These are phyloP conservation scores for Drosophila demipolita DNA, from an alignment of 2,888 invertebrate species.

Conservation along the genomic window DNA sequence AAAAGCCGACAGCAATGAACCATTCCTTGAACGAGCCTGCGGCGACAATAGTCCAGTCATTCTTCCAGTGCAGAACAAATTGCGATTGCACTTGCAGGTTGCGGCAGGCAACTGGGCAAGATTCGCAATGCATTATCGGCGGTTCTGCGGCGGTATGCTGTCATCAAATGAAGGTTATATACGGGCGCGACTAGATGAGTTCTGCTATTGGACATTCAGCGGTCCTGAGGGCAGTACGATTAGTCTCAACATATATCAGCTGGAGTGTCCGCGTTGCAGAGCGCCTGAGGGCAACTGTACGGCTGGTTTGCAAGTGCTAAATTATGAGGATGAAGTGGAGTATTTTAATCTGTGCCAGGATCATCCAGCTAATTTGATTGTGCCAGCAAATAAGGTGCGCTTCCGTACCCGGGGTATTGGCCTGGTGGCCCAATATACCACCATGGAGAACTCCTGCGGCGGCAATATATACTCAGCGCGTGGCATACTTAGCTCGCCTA, in stretches of 20 bases:
- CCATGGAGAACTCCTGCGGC: constrained; percentile 88
- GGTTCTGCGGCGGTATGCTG: constrained; percentile 66
- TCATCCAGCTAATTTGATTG: constrained; percentile 59
- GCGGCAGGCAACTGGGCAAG: constrained; percentile 83
- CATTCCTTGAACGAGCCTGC: constrained; percentile 87
- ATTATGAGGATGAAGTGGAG: constrained; percentile 44
- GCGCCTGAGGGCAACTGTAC: constrained; percentile 45
- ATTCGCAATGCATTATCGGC: constrained; percentile 67
- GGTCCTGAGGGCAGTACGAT: constrained; percentile 62
- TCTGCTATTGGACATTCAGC: constrained; percentile 29
- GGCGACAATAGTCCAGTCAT: constrained; percentile 86
- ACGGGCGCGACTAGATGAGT: constrained; percentile 63
- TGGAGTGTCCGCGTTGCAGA: constrained; percentile 74
- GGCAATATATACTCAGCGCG: constrained; percentile 87
- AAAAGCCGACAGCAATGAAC: constrained; percentile 77
- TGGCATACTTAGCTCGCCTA: constrained; percentile 90
- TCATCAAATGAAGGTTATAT: constrained; percentile 60
- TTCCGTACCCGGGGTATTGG: constrained; percentile 56
- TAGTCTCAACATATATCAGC: constrained; percentile 65
- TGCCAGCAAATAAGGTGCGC: constrained; percentile 53
- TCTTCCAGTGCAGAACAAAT: constrained; percentile 86
- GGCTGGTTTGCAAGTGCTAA: constrained; percentile 53
- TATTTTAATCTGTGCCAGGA: constrained; percentile 59
- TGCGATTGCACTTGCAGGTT: constrained; percentile 89
- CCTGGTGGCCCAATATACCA: constrained; percentile 85